These are phyloP conservation scores for Regulus satrapa DNA, from an alignment of 2,113 vertebrate species.

Conservation along the genomic window DNA sequence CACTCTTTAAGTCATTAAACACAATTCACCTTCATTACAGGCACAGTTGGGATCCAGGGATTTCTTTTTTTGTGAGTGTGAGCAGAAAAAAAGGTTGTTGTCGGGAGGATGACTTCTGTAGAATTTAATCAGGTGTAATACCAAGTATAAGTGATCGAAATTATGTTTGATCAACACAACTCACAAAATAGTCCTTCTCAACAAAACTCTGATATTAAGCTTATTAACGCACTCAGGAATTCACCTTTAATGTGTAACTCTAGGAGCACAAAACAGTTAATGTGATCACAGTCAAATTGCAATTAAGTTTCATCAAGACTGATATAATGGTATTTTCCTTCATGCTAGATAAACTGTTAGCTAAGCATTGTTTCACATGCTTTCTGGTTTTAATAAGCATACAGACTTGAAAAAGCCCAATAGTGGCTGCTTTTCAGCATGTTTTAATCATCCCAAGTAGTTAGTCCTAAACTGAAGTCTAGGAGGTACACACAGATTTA, in stretches of 20 bases:
- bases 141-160: slow-evolving; percentile 28
- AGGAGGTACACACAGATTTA: neutral
- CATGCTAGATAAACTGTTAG: slow-evolving; percentile 59
- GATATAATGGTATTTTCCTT: slow-evolving; percentile 43
- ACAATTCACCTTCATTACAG: slow-evolving; percentile 60
- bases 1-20: slow-evolving; percentile 56
- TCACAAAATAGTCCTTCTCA: slow-evolving; percentile 11
- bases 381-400: slow-evolving; percentile 49
- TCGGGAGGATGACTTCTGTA: slow-evolving; percentile 1
- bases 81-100: neutral
- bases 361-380: slow-evolving; percentile 44
- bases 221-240: slow-evolving; percentile 23
- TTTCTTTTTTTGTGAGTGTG: neutral
- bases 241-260: slow-evolving; percentile 26
- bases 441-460: neutral
- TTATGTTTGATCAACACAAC: slow-evolving; percentile 29
- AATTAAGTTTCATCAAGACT: slow-evolving; percentile 45
- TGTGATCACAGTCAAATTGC: slow-evolving; percentile 25
- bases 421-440: neutral
- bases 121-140: slow-evolving; percentile 28
- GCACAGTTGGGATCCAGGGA: slow-evolving; percentile 46
- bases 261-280: slow-evolving; percentile 47
- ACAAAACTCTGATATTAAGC: neutral
- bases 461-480: neutral
- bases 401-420: neutral